Percentiles rank a stretch among this genome's conserved stretches.
phyloP scores from a whole-genome alignment of 2,888 invertebrate species.

The Geotrupes spiniger region DNA sequence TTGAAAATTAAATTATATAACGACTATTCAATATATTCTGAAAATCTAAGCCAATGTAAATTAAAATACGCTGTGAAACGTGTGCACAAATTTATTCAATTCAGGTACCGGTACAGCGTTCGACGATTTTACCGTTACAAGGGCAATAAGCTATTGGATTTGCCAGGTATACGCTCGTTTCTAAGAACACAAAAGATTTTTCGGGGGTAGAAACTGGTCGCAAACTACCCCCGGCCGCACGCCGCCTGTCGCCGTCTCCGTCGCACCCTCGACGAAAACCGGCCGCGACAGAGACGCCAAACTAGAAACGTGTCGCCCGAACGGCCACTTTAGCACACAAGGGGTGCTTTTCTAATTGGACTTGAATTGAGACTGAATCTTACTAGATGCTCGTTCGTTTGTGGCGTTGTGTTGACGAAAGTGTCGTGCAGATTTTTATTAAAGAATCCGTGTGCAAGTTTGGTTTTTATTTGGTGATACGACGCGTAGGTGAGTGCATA shows the following conservation, averaged over 20 bases:
- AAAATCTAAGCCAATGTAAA: no score
- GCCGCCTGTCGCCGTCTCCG: neutral
- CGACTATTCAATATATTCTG: no score
- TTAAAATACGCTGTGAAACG: no score
- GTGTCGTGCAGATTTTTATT: neutral
- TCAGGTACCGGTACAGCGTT: neutral
- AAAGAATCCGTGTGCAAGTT: neutral
- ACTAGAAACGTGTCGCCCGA: conserved; percentile 4
- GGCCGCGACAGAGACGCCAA: no score
- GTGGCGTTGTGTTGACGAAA: no score
- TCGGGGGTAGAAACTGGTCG: conserved; percentile 20
- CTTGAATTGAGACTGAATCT: conserved; percentile 14
- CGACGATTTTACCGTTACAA: conserved; percentile 9
- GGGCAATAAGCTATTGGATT: conserved; percentile 12
- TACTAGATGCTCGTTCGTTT: conserved; percentile 7
- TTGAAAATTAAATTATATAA: no score
- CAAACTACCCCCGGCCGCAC: conserved; percentile 7
- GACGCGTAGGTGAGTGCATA: no score
- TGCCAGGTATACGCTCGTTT: conserved; percentile 41
- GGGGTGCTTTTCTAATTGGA: conserved; percentile 18
- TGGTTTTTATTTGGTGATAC: neutral
- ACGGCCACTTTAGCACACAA: neutral
- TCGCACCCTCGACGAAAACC: neutral
- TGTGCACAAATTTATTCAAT: neutral
- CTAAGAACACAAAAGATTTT: conserved; percentile 20